Evolutionary conservation across 2,113 vertebrate genomes (phyloP).

Genomic region (Chaetops frenatus): DNA sequence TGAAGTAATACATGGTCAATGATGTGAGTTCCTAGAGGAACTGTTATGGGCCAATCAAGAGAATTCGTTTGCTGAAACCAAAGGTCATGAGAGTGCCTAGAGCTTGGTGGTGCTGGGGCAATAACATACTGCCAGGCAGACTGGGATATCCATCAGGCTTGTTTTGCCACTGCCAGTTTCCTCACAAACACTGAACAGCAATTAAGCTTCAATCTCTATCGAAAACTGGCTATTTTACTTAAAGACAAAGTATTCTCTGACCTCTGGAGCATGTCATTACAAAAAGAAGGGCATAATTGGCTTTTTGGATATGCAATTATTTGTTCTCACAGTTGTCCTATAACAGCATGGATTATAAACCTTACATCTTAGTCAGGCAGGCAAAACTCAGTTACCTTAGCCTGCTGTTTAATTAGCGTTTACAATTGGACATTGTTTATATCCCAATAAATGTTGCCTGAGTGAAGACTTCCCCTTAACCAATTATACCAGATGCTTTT

Average conservation of each 20-base stretch:
- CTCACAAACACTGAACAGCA: background rate
- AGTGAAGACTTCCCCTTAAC: conserved; percentile 25
- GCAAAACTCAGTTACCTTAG: conserved; percentile 31
- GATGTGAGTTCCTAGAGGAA: background rate
- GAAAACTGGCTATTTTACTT: background rate
- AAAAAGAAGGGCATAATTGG: conserved; percentile 9
- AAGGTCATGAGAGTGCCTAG: background rate
- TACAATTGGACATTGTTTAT: conserved; percentile 51
- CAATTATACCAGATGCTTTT: conserved; percentile 31
- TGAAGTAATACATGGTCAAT: background rate
- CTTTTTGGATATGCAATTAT: conserved; percentile 3
- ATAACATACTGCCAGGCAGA: background rate
- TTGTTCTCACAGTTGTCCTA: background rate
- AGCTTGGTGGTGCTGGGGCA: background rate
- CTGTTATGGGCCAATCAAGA: background rate
- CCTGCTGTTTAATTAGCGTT: conserved; percentile 39
- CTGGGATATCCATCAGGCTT: background rate
- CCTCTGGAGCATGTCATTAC: conserved; percentile 3
- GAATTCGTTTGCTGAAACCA: background rate
- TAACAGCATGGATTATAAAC: conserved; percentile 34
- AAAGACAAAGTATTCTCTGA: background rate
- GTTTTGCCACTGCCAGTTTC: background rate
- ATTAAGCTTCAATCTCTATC: background rate
- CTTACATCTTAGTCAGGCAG: background rate
- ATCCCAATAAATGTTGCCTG: conserved; percentile 12